Base-by-base conservation (phyloP, 2,797 vertebrate species). In the Hozukius guyotensis region DNA sequence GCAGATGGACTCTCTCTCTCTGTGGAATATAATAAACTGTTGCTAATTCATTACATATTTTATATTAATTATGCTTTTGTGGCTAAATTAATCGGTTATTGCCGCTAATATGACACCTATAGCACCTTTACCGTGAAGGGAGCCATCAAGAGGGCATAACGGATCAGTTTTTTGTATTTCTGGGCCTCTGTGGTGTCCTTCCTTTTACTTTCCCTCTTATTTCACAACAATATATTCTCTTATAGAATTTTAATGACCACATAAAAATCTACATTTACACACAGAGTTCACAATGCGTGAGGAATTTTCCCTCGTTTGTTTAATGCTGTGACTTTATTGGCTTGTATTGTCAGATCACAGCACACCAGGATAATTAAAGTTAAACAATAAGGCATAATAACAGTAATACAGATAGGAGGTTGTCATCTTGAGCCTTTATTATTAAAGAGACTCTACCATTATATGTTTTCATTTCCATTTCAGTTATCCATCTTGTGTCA, bases 201-300 rank as follows among this genome's bases (percentile, higher is more conserved):
- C n/a, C n/a, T n/a, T n/a, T n/a, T n/a, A n/a, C 13, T 6, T 31
- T 5, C 2, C 2, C 6, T 64, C 55, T 52, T 8, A 36, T 22
- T 77, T 61, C 27, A 70, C 20, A 53, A 46, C 14, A 16, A 63
- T 68, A 57, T 71, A 52, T 24, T 22, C 29, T 57, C 73, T 46
- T 34, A 36, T 57, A 25, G 11, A 72, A 57, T 27, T 75, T 77
- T 61, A 82, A 75, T 65, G 24, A 20, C n/a, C 57, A 62, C 46
- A 55, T 82, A 29, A 71, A 82, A 75, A 32, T 32, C 1, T 42
- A 31, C 14, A 52, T 82, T 77, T 79, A 56, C 70, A 49, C 66
- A 69, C 34, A 9, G 32, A 55, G 9, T 53, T 18, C 42, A 75
- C 62, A 18, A 66, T 66, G 18, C 18, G 57, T 70, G 22, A 75